Percentiles rank a stretch among this genome's conserved stretches.
These are phyloP conservation scores for Lindbergichthys nudifrons DNA, from an alignment of 2,797 vertebrate species.

Conservation along the genomic window DNA sequence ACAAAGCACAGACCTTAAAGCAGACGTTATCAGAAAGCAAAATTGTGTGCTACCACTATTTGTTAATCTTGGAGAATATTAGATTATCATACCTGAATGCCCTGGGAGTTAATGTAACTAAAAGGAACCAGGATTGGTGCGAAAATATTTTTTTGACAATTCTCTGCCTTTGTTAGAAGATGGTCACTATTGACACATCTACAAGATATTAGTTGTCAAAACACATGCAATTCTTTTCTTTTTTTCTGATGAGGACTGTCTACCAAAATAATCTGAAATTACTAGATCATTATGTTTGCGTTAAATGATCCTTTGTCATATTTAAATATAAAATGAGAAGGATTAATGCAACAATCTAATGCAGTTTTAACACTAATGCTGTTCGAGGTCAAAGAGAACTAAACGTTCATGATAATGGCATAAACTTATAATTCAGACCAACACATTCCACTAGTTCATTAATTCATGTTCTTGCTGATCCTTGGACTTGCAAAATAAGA, in stretches of 20 bases:
- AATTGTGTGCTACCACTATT: background rate
- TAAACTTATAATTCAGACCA: slow-evolving; percentile 9
- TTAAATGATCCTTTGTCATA: background rate
- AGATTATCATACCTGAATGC: background rate
- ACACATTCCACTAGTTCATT: slow-evolving; percentile 3
- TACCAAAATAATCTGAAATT: background rate
- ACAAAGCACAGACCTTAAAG: slow-evolving; percentile 33
- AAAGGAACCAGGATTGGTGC: background rate
- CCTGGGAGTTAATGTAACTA: background rate
- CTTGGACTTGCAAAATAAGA: slow-evolving; percentile 8
- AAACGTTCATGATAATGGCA: background rate
- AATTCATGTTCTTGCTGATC: slow-evolving; percentile 21
- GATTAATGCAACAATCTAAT: background rate
- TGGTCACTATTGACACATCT: background rate
- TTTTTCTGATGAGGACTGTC: background rate
- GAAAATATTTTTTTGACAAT: background rate
- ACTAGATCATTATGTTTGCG: background rate
- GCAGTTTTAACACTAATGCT: background rate
- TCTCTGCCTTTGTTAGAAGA: background rate
- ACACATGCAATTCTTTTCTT: background rate
- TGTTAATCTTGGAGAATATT: background rate
- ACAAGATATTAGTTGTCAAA: background rate
- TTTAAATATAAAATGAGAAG: background rate
- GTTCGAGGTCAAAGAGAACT: background rate
- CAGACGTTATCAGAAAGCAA: background rate